A percentile compares a stretch with the other conserved stretches of the same genome.
Evolutionary conservation across 53 echinoderm and acorn worm genomes (phyloP).

Genomic region (Arbacia lixula): DNA sequence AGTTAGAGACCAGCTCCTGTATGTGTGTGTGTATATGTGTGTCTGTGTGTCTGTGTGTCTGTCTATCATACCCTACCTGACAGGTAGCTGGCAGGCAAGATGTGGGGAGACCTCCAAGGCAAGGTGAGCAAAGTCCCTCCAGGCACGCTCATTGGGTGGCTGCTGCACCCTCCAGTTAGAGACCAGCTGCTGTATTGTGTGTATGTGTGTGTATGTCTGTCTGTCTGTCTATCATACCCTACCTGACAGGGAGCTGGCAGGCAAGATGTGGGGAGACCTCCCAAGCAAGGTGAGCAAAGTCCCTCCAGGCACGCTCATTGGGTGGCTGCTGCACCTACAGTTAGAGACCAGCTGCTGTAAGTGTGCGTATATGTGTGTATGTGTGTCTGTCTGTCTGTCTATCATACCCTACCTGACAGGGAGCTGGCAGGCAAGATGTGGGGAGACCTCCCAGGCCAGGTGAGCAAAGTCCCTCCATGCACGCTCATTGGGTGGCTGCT

Average conservation of each 20-base stretch:
- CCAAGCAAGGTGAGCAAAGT: slow-evolving; percentile 89
- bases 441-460: slow-evolving; percentile 95
- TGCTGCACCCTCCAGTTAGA: slow-evolving; percentile 75
- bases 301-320: slow-evolving; percentile 79
- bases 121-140: slow-evolving; percentile 83
- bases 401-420: slow-evolving; percentile 49
- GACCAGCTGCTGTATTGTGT: slow-evolving; percentile 69
- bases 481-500: slow-evolving; percentile 76
- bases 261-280: slow-evolving; percentile 92
- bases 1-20: slow-evolving; percentile 63
- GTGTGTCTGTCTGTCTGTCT: not conserved
- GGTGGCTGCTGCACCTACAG: slow-evolving; percentile 75
- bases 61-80: slow-evolving; percentile 31
- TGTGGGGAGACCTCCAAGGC: slow-evolving; percentile 95
- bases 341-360: slow-evolving; percentile 62
- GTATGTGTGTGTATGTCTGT: too few relatives aligned
- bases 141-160: slow-evolving; percentile 72
- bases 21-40: too few relatives aligned
- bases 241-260: slow-evolving; percentile 67
- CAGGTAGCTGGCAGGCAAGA: slow-evolving; percentile 77
- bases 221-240: not conserved
- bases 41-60: too few relatives aligned
- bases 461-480: slow-evolving; percentile 82
- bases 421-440: slow-evolving; percentile 82
- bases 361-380: too few relatives aligned